A percentile compares a stretch with the other conserved stretches of the same genome.
Evolutionary conservation across 1,140 invertebrate genomes (phyloP).

Genomic region (Dendrolimus punctatus): DNA sequence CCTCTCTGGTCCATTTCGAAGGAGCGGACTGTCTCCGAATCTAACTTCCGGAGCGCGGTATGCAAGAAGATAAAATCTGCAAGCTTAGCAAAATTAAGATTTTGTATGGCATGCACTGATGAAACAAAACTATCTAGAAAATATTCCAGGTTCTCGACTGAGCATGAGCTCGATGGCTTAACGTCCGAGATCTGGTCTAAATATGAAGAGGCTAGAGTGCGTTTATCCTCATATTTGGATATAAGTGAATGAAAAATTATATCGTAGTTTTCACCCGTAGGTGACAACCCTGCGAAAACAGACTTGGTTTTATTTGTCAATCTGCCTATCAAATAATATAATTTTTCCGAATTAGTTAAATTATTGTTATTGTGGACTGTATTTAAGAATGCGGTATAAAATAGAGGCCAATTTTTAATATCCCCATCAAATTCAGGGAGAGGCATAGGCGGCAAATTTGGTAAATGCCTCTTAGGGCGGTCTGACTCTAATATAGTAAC

Average conservation of each 20-base stretch:
- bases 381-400: background rate
- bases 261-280: background rate
- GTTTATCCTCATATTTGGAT: no score
- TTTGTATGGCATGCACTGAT: no score
- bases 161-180: no score
- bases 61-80: constrained; percentile 13
- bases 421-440: background rate
- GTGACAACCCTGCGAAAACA: background rate
- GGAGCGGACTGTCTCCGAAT: constrained; percentile 5
- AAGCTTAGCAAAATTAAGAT: constrained; percentile 3
- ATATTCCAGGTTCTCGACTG: no score
- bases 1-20: constrained; percentile 9
- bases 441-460: no score
- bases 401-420: constrained; percentile 1
- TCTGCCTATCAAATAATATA: constrained; percentile 1
- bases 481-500: no score
- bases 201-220: no score
- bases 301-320: background rate
- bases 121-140: no score
- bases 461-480: no score
- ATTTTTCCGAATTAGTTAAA: background rate
- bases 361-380: background rate
- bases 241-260: no score
- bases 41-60: constrained; percentile 6
- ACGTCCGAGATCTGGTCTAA: no score